Percentiles rank a stretch among this genome's conserved stretches.
Conservation (phyloP, 1,140 invertebrate species). For the Phymastichus coffea region DNA sequence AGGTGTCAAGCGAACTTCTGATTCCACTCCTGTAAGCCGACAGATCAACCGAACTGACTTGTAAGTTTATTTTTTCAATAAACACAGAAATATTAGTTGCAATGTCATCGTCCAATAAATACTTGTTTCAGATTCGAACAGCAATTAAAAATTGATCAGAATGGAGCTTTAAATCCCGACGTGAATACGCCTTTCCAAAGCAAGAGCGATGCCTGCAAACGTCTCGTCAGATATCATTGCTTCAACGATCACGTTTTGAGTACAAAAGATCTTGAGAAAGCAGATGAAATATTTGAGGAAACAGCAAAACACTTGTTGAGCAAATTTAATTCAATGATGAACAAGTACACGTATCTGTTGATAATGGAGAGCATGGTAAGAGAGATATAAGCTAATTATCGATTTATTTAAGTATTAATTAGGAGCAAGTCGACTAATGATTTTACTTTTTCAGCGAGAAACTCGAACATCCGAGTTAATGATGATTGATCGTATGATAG, state of each 20-base stretch:
- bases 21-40: conserved; percentile 46
- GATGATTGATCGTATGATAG: conserved; percentile 71
- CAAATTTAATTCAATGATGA: conserved; percentile 73
- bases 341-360: conserved; percentile 78
- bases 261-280: conserved; percentile 69
- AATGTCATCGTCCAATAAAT: neutral
- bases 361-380: conserved; percentile 82
- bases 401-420: neutral
- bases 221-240: conserved; percentile 81
- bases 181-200: conserved; percentile 72
- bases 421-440: conserved; percentile 16
- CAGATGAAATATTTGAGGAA: conserved; percentile 75
- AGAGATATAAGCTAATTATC: neutral
- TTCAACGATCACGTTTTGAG: conserved; percentile 70
- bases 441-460: conserved; percentile 57
- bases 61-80: conserved; percentile 37
- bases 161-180: conserved; percentile 74
- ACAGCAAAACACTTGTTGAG: conserved; percentile 72
- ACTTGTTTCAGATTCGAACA: conserved; percentile 65
- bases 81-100: neutral
- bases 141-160: conserved; percentile 77
- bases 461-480: conserved; percentile 70
- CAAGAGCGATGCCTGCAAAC: conserved; percentile 75
- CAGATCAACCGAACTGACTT: conserved; percentile 49
- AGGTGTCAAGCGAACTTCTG: conserved; percentile 48